Conservation (phyloP, 2,888 invertebrate genomes). For the Amblyjoppa proteus region DNA sequence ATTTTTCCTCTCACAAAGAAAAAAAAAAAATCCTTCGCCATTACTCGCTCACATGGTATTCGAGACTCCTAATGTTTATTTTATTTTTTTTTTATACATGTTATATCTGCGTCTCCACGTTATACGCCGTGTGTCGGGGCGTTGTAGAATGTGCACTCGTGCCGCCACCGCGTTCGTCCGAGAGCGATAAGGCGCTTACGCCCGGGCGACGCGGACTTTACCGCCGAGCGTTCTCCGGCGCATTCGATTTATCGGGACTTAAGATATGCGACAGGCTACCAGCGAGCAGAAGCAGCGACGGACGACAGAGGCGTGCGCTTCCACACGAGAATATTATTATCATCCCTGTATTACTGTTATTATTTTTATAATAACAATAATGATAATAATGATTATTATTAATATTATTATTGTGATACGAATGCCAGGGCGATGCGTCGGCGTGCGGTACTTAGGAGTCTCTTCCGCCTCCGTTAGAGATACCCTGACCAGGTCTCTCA, state of each 20-base stretch:
- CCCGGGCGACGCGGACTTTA: conserved; percentile 53
- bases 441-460: conserved; percentile 60
- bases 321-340: conserved; percentile 51
- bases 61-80: conserved; percentile 40
- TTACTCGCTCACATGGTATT: conserved; percentile 20
- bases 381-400: conserved; percentile 20
- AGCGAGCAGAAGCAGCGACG: conserved; percentile 26
- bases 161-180: conserved; percentile 45
- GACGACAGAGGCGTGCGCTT: conserved; percentile 31
- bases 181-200: conserved; percentile 62
- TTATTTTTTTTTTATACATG: conserved; percentile 15
- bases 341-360: conserved; percentile 29
- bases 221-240: conserved; percentile 53
- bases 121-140: conserved; percentile 17
- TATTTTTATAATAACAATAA: conserved; percentile 19
- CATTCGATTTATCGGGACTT: conserved; percentile 79
- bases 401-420: conserved; percentile 5
- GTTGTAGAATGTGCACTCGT: conserved; percentile 47
- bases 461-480: conserved; percentile 76
- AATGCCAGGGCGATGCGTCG: conserved; percentile 32
- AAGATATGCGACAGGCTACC: conserved; percentile 72
- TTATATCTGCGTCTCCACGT: conserved; percentile 29
- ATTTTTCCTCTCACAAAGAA: conserved; percentile 26
- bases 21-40: conserved; percentile 31
- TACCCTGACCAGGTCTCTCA: conserved; percentile 19